Evolutionary conservation across 2,888 invertebrate species (phyloP).

Genomic region (Lagria hirta): DNA sequence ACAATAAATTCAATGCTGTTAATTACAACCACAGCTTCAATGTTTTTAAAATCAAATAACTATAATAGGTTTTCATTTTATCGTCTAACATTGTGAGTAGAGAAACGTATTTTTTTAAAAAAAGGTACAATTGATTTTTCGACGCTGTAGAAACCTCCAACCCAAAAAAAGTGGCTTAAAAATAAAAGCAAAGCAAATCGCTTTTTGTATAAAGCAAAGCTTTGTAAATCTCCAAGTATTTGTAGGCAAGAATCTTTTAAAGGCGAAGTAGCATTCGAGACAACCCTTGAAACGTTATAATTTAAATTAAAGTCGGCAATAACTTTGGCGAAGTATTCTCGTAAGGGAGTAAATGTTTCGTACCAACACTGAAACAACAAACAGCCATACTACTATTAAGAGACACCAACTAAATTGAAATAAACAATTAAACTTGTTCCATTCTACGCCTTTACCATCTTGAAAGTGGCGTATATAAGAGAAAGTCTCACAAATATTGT

Average conservation of each 20-base stretch:
- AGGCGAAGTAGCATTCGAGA: constrained; percentile 29
- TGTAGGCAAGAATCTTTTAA: constrained; percentile 32
- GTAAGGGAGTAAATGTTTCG: constrained; percentile 44
- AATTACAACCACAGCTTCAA: no score
- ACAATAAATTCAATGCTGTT: no score
- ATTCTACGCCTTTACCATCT: constrained; percentile 26
- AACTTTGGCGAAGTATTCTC: constrained; percentile 45
- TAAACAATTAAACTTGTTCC: constrained; percentile 45
- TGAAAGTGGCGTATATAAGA: no score
- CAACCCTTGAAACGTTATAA: constrained; percentile 35
- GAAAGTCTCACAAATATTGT: no score
- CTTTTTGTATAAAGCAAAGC: constrained; percentile 22
- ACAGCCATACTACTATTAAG: constrained; percentile 44
- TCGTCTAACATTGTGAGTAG: no score
- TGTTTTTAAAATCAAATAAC: no score
- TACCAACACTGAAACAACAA: constrained; percentile 41
- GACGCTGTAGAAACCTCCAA: no score
- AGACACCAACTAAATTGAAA: constrained; percentile 45
- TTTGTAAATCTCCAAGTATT: constrained; percentile 26
- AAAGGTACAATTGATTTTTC: no score
- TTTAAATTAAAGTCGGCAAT: constrained; percentile 47
- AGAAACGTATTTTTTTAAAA: no score
- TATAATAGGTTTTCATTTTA: no score
- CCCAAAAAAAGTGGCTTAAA: no score
- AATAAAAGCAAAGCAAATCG: constrained; percentile 18